phyloP scores from a whole-genome alignment of 1,140 invertebrate genomes.

The Hyles euphorbiae region DNA sequence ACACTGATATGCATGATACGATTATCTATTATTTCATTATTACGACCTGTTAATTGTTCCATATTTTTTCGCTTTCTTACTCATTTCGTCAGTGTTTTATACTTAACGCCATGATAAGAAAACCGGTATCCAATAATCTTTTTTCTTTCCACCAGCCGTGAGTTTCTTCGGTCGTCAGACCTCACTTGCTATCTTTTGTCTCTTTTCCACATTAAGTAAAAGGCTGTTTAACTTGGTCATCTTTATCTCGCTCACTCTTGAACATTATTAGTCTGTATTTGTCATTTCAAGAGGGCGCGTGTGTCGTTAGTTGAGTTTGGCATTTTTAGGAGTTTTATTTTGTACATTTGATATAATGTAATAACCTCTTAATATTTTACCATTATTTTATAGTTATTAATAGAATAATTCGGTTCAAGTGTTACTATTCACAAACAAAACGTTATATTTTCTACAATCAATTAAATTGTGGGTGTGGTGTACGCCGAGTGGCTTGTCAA shows the following conservation, averaged over 20 bases:
- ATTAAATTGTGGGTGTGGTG: slow-evolving; percentile 57
- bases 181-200: slow-evolving; percentile 31
- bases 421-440: background rate
- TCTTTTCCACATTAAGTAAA: slow-evolving; percentile 24
- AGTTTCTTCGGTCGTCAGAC: slow-evolving; percentile 22
- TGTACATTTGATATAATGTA: background rate
- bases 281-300: slow-evolving; percentile 42
- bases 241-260: slow-evolving; percentile 22
- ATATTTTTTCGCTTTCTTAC: background rate
- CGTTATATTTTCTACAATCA: slow-evolving; percentile 30
- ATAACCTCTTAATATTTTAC: slow-evolving; percentile 1
- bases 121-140: slow-evolving; percentile 36
- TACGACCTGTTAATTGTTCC: background rate
- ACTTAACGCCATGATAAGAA: slow-evolving; percentile 43
- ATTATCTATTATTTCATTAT: too few relatives aligned
- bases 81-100: slow-evolving; percentile 4
- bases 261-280: slow-evolving; percentile 50
- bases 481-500: slow-evolving; percentile 38
- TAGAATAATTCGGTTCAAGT: background rate
- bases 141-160: slow-evolving; percentile 9
- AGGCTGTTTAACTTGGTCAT: slow-evolving; percentile 2
- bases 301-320: slow-evolving; percentile 24
- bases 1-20: too few relatives aligned
- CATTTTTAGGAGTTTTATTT: slow-evolving; percentile 12
- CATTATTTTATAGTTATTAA: too few relatives aligned